Evolutionary conservation across 2,113 vertebrate genomes (phyloP), one percentile per base, ranked within the genome.

Genomic region (Butastur rufipennis): DNA sequence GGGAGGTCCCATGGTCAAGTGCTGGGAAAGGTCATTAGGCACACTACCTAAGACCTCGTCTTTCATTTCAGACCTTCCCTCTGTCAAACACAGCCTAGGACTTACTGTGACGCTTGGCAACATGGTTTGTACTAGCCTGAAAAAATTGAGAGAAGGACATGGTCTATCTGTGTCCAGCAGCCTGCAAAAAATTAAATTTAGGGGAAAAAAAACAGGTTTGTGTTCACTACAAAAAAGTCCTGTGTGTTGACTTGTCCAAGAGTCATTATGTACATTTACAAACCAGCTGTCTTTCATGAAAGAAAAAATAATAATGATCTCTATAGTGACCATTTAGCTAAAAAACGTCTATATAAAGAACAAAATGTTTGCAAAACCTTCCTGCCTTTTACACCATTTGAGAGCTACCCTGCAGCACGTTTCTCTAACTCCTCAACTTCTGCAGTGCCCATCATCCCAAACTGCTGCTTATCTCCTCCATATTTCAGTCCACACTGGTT

Each of bases 1-100:
- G n/a, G 53, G 5, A 72, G 2, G 6, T n/a, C 2, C 31, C 4
- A 1, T 15, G 7, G 6, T 48, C 53, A 27, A 21, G 6, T 25
- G 20, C 29, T 81, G 14, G 13, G 20, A 13, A 58, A 75, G 8
- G 26, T n/a, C 47, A 12, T 27, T 61, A 58, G 42, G 22, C 26
- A 47, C 13, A 42, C 7, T 27, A 23, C 32, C 25, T 55, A 58
- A 75, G 32, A 83, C 13, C 4, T 45, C 16, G 25, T 56, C 43
- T 83, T 89, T 66, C 42, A 78, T 84, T 73, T 81, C 72, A 70
- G 21, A 56, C 32, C 29, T 89, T 19, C 59, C 27, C 14, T 80
- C 45, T 40, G 36, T 38, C 59, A 70, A 36, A 66, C 5, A 10
- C 36, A 61, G 40, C 20, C 21, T 62, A 52, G 36, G 47, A 45